phyloP scores from a whole-genome alignment of 2,113 vertebrate species.

The Trematomus loennbergii region DNA sequence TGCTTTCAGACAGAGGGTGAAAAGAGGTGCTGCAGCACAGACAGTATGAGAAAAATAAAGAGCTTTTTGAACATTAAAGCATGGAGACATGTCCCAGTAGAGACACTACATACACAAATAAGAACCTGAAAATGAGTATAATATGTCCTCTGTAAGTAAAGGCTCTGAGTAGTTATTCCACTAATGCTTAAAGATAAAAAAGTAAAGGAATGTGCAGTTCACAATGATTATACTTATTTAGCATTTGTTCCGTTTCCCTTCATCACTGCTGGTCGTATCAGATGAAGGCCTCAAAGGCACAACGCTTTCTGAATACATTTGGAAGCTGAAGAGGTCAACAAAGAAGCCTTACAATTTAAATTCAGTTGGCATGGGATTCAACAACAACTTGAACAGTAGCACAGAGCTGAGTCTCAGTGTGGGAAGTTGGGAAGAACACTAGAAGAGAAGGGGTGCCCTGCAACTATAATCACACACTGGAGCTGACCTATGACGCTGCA shows the following conservation, averaged over 20 bases:
- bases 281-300: not conserved
- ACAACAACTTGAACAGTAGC: conserved; percentile 19
- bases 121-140: too few relatives aligned
- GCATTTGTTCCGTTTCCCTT: not conserved
- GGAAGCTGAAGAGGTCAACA: conserved; percentile 25
- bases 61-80: too few relatives aligned
- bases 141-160: too few relatives aligned
- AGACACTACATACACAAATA: too few relatives aligned
- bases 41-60: too few relatives aligned
- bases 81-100: too few relatives aligned
- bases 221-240: too few relatives aligned
- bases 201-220: not conserved
- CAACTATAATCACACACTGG: conserved; percentile 15
- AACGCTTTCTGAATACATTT: conserved; percentile 25
- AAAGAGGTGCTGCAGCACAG: too few relatives aligned
- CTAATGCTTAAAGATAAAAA: not conserved
- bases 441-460: not conserved
- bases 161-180: too few relatives aligned
- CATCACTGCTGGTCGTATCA: not conserved
- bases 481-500: conserved; percentile 24
- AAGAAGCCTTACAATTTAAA: conserved; percentile 61
- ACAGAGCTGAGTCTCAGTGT: not conserved
- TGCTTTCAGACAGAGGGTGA: too few relatives aligned
- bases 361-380: conserved; percentile 17
- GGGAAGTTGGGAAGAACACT: conserved; percentile 17